Evolutionary conservation across 2,888 invertebrate species (phyloP).

Genomic region (Nymphalis c-album): DNA sequence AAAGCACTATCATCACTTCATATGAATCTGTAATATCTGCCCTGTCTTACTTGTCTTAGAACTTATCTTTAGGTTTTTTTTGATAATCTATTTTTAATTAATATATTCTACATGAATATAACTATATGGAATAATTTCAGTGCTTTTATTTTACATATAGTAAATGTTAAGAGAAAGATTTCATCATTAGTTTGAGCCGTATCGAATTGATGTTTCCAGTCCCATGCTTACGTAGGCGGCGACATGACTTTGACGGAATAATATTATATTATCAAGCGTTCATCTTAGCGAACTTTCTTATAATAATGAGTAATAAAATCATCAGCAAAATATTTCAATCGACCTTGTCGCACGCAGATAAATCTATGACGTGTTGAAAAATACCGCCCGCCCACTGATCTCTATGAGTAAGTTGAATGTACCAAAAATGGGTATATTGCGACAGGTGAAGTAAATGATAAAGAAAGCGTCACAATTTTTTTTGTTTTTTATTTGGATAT

Average conservation of each 20-base stretch:
- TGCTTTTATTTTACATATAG: neutral
- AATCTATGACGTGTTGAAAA: conserved; percentile 44
- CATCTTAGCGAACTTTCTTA: conserved; percentile 11
- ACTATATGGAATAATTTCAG: neutral
- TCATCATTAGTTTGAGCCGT: neutral
- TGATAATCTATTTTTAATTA: neutral
- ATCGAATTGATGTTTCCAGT: neutral
- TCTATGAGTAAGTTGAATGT: conserved; percentile 48
- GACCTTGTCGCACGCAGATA: conserved; percentile 42
- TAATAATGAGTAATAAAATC: conserved; percentile 32
- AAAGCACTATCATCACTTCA: neutral
- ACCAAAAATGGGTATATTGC: conserved; percentile 45
- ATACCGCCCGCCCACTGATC: conserved; percentile 42
- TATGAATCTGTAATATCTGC: neutral
- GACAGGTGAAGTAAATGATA: conserved; percentile 33
- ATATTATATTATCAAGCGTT: conserved; percentile 5
- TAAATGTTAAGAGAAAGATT: neutral
- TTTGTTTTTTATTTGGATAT: too few relatives aligned
- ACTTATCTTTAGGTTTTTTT: too few relatives aligned
- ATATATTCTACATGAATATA: neutral
- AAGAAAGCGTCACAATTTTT: too few relatives aligned
- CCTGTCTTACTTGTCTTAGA: too few relatives aligned
- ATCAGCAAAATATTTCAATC: conserved; percentile 40
- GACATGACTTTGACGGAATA: neutral
- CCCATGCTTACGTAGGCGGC: conserved; percentile 6